Conservation (phyloP, 2,113 vertebrate genomes). For the Eublepharis macularius region DNA sequence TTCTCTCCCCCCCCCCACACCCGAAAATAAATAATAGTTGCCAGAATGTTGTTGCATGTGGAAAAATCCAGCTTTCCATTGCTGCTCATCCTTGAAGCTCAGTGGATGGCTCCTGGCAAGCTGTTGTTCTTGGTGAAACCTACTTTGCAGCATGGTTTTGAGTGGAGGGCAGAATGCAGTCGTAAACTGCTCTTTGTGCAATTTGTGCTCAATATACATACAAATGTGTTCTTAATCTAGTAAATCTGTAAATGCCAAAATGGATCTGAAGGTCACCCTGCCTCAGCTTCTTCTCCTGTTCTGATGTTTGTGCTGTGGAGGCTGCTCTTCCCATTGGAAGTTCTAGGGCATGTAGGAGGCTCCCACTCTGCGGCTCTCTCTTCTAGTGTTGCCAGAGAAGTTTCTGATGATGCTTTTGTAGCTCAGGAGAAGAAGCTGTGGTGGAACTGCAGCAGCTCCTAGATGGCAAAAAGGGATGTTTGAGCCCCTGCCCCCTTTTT, state of each 20-base stretch:
- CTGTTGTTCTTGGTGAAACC: neutral
- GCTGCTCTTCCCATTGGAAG: neutral
- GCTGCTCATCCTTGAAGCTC: neutral
- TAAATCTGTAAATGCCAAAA: neutral
- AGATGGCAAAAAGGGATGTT: neutral
- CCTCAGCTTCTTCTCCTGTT: neutral
- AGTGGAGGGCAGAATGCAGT: neutral
- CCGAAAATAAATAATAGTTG: neutral
- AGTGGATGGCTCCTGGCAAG: neutral
- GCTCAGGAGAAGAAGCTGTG: neutral
- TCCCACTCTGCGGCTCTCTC: neutral
- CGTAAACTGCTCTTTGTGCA: neutral
- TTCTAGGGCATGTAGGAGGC: neutral
- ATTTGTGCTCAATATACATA: neutral
- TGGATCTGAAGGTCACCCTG: neutral
- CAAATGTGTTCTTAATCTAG: neutral
- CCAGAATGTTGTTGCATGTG: neutral
- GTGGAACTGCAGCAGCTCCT: neutral
- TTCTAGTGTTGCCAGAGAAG: neutral
- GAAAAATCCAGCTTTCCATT: neutral
- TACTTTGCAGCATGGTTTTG: neutral
- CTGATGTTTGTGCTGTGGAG: neutral
- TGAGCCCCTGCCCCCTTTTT: too few species aligned
- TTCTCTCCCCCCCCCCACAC: accelerated
- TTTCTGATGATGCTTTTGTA: neutral